Evolutionary conservation across 2,113 vertebrate species (phyloP).

Genomic region (Calyptomena viridis): DNA sequence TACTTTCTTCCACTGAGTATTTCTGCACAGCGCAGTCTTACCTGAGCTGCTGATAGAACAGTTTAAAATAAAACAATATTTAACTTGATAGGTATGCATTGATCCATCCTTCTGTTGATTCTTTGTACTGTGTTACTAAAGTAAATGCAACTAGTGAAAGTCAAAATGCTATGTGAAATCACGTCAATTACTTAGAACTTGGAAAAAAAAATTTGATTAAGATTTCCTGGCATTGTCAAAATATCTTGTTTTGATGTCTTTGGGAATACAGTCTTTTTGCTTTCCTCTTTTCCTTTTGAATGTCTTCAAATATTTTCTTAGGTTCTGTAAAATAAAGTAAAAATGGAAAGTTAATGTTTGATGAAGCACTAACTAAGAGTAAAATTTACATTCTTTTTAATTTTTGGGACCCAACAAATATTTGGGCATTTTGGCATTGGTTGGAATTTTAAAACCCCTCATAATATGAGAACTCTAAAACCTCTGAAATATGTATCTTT

Average conservation of each 20-base stretch:
- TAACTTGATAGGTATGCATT: not conserved
- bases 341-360: not conserved
- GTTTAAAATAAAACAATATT: not conserved
- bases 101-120: not conserved
- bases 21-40: not conserved
- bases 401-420: not conserved
- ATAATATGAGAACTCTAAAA: not conserved
- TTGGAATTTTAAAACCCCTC: not conserved
- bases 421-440: not conserved
- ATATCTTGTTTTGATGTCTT: not conserved
- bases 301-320: not conserved
- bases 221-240: conserved; percentile 8
- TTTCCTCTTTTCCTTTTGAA: not conserved
- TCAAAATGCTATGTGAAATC: not conserved
- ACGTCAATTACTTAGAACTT: not conserved
- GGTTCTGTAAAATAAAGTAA: not conserved
- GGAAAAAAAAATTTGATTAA: not conserved
- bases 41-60: not conserved
- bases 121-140: not conserved
- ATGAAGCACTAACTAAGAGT: not conserved
- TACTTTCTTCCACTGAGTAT: not conserved
- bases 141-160: not conserved
- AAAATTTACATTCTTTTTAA: not conserved
- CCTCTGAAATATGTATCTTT: not conserved
- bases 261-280: not conserved